Conservation (phyloP, 2,888 invertebrate genomes). For the Anoncus sp. region DNA sequence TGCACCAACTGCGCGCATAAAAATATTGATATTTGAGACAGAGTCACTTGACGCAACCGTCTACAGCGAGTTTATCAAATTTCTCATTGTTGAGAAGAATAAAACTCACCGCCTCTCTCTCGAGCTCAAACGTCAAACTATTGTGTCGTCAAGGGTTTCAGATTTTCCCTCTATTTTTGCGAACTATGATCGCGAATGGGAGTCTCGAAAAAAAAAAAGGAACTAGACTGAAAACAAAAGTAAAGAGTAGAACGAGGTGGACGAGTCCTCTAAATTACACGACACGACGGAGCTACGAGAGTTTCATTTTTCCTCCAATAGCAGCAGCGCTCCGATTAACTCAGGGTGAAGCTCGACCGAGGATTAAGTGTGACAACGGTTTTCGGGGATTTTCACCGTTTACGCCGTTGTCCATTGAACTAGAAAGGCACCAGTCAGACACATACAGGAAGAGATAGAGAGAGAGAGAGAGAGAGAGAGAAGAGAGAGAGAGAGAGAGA, state of each 20-base stretch:
- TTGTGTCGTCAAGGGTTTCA: constrained; percentile 21
- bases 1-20: neutral
- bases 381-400: constrained; percentile 60
- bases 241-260: constrained; percentile 28
- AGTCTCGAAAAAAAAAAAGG: constrained; percentile 17
- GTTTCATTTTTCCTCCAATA: constrained; percentile 43
- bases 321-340: constrained; percentile 55
- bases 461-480: neutral
- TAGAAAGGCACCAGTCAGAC: constrained; percentile 36
- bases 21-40: neutral
- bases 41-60: constrained; percentile 5
- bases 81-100: constrained; percentile 13
- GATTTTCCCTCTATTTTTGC: constrained; percentile 36
- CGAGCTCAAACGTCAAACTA: constrained; percentile 27
- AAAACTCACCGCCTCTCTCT: constrained; percentile 16
- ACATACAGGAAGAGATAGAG: neutral
- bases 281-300: constrained; percentile 47
- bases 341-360: constrained; percentile 48
- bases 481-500: neutral
- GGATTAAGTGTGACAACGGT: constrained; percentile 63
- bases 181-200: constrained; percentile 15
- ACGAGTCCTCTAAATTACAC: constrained; percentile 52
- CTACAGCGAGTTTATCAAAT: neutral
- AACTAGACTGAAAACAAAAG: constrained; percentile 7
- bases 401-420: constrained; percentile 54